Conservation (phyloP, 2,113 vertebrate species). For the Alethe castanea region DNA sequence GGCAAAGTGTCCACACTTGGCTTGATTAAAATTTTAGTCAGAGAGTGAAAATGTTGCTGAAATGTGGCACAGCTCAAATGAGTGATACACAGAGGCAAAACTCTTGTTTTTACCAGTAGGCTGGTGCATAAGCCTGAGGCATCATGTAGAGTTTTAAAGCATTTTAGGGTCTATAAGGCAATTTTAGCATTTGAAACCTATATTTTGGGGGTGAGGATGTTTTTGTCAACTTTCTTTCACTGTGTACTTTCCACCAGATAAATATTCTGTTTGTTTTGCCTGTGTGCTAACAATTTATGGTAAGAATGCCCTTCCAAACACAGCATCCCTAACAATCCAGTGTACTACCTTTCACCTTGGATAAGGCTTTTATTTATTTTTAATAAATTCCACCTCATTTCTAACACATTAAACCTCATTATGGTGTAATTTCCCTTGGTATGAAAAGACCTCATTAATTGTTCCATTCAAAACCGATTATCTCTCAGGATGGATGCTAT, state of each 20-base stretch:
- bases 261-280: neutral
- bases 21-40: neutral
- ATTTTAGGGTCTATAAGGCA: neutral
- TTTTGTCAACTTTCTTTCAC: neutral
- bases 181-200: neutral
- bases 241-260: neutral
- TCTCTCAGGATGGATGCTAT: neutral
- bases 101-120: neutral
- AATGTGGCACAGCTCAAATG: neutral
- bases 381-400: neutral
- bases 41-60: neutral
- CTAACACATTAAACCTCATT: neutral
- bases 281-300: neutral
- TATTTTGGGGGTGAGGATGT: neutral
- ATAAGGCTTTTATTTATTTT: neutral
- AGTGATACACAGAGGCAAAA: neutral
- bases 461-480: constrained; percentile 14
- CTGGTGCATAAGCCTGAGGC: neutral
- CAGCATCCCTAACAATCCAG: neutral
- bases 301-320: neutral
- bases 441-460: constrained; percentile 22
- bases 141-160: neutral
- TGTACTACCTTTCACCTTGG: neutral
- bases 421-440: neutral
- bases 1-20: neutral